Percentiles rank a stretch among this genome's conserved stretches.
These are phyloP conservation scores for Saccostrea cuccullata DNA, from an alignment of 1,140 invertebrate species.

Conservation along the genomic window DNA sequence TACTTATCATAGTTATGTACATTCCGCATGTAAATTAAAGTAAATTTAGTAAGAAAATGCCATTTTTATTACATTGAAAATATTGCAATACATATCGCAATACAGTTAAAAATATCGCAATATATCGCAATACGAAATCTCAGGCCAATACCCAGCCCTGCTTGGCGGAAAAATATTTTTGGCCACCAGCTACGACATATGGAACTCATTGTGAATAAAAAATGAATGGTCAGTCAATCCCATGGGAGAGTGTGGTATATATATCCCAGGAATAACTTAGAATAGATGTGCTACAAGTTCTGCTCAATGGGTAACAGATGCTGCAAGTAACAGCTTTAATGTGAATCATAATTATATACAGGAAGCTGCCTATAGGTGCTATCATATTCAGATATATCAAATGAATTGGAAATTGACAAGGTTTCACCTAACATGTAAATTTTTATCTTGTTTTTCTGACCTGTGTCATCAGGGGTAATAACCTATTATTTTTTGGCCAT, in stretches of 20 bases:
- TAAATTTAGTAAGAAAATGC: too few relatives aligned
- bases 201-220: background rate
- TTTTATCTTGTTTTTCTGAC: background rate
- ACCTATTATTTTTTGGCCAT: background rate
- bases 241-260: background rate
- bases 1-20: too few relatives aligned
- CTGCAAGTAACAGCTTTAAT: background rate
- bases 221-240: conserved; percentile 20
- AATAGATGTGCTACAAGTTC: background rate
- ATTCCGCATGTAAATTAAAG: too few relatives aligned
- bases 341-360: background rate
- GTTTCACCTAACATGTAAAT: background rate
- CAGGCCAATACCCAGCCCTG: too few relatives aligned
- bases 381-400: background rate
- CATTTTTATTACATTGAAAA: too few relatives aligned
- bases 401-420: conserved; percentile 8
- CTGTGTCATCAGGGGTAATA: background rate
- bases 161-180: background rate
- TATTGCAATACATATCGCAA: too few relatives aligned
- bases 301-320: background rate
- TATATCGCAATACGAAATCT: too few relatives aligned
- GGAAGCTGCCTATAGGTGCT: background rate
- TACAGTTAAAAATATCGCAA: too few relatives aligned
- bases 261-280: background rate
- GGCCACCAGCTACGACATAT: background rate